These are phyloP conservation scores for Miniopterus natalensis DNA, from an alignment of 2,113 vertebrate genomes.

Conservation along the genomic window DNA sequence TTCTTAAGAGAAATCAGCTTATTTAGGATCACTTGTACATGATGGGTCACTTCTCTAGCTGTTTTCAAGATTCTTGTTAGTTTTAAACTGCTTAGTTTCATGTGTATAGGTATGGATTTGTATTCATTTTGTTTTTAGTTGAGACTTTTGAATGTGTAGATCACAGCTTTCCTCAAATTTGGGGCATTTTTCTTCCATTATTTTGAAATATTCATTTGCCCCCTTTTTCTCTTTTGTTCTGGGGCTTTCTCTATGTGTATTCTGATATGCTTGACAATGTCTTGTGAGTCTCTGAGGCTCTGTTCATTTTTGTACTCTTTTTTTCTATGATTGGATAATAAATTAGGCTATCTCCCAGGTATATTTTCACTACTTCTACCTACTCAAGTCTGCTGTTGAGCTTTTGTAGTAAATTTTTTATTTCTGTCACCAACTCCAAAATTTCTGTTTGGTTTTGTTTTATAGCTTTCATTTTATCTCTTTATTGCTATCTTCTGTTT, in stretches of 20 bases:
- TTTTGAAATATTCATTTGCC: background rate
- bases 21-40: background rate
- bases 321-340: background rate
- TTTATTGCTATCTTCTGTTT: background rate
- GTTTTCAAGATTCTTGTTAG: background rate
- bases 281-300: background rate
- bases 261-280: background rate
- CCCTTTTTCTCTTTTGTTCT: background rate
- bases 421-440: background rate
- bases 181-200: background rate
- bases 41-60: background rate
- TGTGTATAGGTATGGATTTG: background rate
- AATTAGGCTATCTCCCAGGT: background rate
- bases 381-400: background rate
- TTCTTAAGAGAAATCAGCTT: background rate
- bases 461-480: background rate
- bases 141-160: background rate
- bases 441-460: background rate
- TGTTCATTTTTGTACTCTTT: background rate
- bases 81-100: background rate
- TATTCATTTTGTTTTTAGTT: background rate
- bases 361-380: background rate
- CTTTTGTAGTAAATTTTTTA: background rate
- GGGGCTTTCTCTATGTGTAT: background rate
- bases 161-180: background rate